phyloP scores from a whole-genome alignment of 2,888 invertebrate genomes.

The Rhagonycha lutea region DNA sequence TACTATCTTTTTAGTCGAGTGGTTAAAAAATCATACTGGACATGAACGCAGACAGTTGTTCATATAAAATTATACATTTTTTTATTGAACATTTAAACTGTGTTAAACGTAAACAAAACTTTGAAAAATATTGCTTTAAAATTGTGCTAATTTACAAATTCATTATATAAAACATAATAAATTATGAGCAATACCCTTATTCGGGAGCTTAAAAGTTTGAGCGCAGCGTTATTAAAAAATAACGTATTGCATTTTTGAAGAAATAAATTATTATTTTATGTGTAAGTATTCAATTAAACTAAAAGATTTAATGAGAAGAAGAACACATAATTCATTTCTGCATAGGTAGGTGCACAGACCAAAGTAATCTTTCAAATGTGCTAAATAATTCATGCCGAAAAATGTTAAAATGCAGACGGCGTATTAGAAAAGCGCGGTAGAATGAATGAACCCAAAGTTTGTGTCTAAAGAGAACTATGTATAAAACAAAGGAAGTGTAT shows the following conservation, averaged over 20 bases:
- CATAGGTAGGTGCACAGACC: constrained; percentile 9
- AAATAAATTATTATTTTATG: not conserved
- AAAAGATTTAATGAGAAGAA: not conserved
- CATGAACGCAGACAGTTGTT: not conserved
- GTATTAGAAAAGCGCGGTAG: constrained; percentile 31
- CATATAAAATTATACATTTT: not conserved
- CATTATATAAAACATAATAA: not conserved
- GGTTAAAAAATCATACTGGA: not conserved
- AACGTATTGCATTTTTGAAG: not conserved
- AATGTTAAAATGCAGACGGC: constrained; percentile 36
- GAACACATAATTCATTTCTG: constrained; percentile 4
- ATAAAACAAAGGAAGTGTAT: constrained; percentile 46
- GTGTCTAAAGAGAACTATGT: constrained; percentile 24
- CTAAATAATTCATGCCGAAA: constrained; percentile 22
- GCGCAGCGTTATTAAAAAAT: not conserved
- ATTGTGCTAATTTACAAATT: not conserved
- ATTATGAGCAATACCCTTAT: not conserved
- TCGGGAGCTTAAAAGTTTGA: not conserved
- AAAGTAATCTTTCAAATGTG: constrained; percentile 23
- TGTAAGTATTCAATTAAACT: not conserved
- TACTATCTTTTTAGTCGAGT: not conserved
- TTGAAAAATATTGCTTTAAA: not conserved
- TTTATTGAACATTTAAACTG: not conserved
- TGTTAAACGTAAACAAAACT: not conserved
- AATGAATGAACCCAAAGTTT: constrained; percentile 25